Percentiles rank a stretch among this genome's conserved stretches.
phyloP scores from a whole-genome alignment of 2,113 vertebrate genomes.

The Rallus limicola region DNA sequence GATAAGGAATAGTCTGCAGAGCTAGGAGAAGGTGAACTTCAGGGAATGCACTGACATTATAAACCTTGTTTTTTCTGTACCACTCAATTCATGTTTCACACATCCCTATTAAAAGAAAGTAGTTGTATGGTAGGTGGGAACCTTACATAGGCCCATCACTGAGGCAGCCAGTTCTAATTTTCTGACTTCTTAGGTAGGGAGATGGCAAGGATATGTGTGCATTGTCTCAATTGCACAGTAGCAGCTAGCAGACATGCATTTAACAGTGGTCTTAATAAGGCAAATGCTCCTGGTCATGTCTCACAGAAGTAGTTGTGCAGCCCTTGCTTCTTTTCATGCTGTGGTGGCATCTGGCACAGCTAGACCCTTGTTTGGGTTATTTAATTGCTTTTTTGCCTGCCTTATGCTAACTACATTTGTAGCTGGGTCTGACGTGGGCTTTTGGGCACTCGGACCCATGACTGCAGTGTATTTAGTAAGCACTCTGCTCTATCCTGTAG shows the following conservation, averaged over 20 bases:
- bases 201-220: background rate
- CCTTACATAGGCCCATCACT: background rate
- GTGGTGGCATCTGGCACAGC: conserved; percentile 59
- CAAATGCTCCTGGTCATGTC: background rate
- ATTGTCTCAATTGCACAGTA: background rate
- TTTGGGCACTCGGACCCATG: conserved; percentile 19
- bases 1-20: background rate
- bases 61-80: background rate
- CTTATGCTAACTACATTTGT: conserved; percentile 56
- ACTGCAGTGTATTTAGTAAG: conserved; percentile 18
- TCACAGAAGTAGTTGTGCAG: conserved; percentile 17
- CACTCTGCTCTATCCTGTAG: background rate
- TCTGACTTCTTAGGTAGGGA: background rate
- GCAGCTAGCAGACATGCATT: conserved; percentile 24
- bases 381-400: conserved; percentile 64
- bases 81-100: background rate
- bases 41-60: background rate
- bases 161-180: background rate
- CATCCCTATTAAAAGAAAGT: background rate
- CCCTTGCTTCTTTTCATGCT: conserved; percentile 50
- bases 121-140: background rate
- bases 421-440: conserved; percentile 11
- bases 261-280: conserved; percentile 5
- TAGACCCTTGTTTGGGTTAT: conserved; percentile 55
- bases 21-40: background rate